A percentile compares a stretch with the other conserved stretches of the same genome.
phyloP scores from a whole-genome alignment of 2,888 invertebrate species.

The Rhogogaster chlorosoma region DNA sequence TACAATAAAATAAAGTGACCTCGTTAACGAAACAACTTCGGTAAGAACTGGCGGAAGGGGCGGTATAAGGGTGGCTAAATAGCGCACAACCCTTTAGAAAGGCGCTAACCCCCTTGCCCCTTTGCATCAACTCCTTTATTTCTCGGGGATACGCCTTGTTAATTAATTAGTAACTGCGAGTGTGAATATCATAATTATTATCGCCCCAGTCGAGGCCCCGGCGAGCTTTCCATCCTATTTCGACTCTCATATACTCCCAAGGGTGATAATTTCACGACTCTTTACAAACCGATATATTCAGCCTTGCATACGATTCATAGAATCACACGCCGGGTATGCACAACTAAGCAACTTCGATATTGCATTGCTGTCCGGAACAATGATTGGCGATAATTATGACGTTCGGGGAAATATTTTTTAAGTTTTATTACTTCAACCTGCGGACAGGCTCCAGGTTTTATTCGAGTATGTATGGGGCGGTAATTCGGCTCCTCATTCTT shows the following conservation, averaged over 20 bases:
- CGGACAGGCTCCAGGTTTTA: neutral
- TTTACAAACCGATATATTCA: slow-evolving; percentile 59
- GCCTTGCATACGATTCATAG: neutral
- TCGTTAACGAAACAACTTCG: slow-evolving; percentile 63
- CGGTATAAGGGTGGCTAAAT: slow-evolving; percentile 44
- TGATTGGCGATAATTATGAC: neutral
- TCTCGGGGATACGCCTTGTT: slow-evolving; percentile 67
- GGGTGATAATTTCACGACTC: slow-evolving; percentile 58
- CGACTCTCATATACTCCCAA: slow-evolving; percentile 52
- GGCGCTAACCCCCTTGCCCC: slow-evolving; percentile 19
- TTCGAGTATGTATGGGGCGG: neutral
- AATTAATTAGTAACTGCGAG: slow-evolving; percentile 68
- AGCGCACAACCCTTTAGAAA: slow-evolving; percentile 47
- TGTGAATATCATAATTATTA: slow-evolving; percentile 73
- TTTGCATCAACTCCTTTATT: slow-evolving; percentile 54
- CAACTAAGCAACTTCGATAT: neutral
- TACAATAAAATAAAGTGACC: slow-evolving; percentile 58
- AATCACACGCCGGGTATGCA: neutral
- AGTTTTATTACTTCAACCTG: neutral
- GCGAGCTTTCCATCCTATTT: slow-evolving; percentile 47
- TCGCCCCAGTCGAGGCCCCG: slow-evolving; percentile 50
- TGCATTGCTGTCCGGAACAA: neutral
- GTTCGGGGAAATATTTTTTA: neutral
- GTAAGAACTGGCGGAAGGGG: slow-evolving; percentile 55
- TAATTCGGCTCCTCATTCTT: neutral